phyloP scores from a whole-genome alignment of 37 sponge, comb jelly and placozoan species.

The Agelas oroides region DNA sequence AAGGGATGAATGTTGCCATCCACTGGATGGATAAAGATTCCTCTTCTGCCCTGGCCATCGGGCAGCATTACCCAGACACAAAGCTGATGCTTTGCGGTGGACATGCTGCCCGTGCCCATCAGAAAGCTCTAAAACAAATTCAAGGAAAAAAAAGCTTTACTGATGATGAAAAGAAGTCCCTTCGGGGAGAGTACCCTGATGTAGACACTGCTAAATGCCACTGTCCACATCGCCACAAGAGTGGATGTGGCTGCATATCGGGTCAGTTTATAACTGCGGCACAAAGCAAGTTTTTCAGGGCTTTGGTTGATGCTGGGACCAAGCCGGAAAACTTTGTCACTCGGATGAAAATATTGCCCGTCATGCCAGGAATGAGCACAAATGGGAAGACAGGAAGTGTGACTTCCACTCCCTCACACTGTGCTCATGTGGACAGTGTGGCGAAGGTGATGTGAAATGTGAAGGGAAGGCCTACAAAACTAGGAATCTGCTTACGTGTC shows the following conservation, averaged over 20 bases:
- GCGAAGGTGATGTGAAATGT: conserved; percentile 6
- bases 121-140: background rate
- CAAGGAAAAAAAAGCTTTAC: background rate
- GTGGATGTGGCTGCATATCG: conserved; percentile 37
- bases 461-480: conserved; percentile 22
- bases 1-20: conserved; percentile 5
- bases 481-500: conserved; percentile 19
- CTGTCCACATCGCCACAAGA: background rate
- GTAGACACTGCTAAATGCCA: conserved; percentile 20
- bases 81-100: conserved; percentile 46
- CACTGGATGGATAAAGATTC: conserved; percentile 48
- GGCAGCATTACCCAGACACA: background rate
- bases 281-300: conserved; percentile 1
- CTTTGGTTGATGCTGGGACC: conserved; percentile 2
- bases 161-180: background rate
- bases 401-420: conserved; percentile 20
- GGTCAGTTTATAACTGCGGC: conserved; percentile 4
- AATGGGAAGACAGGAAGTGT: conserved; percentile 29
- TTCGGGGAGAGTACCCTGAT: background rate
- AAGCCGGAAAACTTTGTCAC: background rate
- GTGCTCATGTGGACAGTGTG: conserved; percentile 30
- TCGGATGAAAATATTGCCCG: too few relatives aligned
- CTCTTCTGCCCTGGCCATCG: background rate
- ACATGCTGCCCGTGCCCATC: conserved; percentile 25
- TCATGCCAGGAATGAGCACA: conserved; percentile 43